These are phyloP conservation scores for Linepithema humile DNA, from an alignment of 1,140 invertebrate species.

Conservation along the genomic window DNA sequence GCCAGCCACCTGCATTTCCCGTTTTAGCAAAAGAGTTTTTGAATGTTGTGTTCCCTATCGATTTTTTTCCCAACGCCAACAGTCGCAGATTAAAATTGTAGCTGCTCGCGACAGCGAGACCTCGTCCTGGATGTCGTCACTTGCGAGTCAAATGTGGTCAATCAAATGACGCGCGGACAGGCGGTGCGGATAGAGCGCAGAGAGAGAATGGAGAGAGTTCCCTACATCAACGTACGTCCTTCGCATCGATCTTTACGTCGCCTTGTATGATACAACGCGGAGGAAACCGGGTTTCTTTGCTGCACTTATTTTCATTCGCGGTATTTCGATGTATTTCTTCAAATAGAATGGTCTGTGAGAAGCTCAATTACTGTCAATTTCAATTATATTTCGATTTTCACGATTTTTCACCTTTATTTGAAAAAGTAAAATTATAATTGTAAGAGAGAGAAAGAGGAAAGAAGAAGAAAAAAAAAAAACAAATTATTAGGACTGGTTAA, in stretches of 20 bases:
- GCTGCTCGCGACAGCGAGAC: conserved; percentile 12
- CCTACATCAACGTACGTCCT: not conserved
- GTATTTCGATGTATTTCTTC: not conserved
- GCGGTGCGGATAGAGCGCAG: not conserved
- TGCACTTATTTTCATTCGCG: not conserved
- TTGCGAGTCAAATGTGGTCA: conserved; percentile 24
- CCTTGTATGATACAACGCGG: not conserved
- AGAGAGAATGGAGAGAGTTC: not conserved
- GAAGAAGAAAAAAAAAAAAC: not conserved
- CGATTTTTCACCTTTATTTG: too few species aligned
- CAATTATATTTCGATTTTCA: too few species aligned
- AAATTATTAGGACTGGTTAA: too few species aligned
- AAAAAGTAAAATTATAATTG: too few species aligned
- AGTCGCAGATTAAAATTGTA: conserved; percentile 20
- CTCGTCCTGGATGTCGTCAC: conserved; percentile 47
- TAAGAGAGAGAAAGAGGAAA: not conserved
- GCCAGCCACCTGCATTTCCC: not conserved
- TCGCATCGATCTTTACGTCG: not conserved
- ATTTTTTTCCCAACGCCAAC: not conserved
- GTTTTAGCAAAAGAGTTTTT: not conserved
- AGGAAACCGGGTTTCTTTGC: not conserved
- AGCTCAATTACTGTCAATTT: not conserved
- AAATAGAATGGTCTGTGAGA: not conserved
- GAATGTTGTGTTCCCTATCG: not conserved
- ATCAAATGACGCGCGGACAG: conserved; percentile 14